Evolutionary conservation across 2,888 invertebrate species (phyloP).

Genomic region (Eilema griseolum): DNA sequence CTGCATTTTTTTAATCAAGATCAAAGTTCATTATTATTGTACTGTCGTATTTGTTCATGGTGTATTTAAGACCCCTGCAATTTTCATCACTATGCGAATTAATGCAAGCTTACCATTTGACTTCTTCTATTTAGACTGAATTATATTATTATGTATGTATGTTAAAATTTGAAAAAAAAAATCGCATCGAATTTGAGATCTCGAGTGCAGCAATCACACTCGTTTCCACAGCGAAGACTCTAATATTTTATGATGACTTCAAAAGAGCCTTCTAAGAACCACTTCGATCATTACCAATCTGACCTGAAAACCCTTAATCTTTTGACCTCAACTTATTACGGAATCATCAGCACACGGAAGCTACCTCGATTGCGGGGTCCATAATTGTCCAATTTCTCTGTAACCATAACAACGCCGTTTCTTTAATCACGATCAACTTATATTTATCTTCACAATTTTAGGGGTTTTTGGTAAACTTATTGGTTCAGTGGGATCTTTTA

Average conservation of each 20-base stretch:
- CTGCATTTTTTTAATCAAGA: too few relatives aligned
- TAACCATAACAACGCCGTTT: background rate
- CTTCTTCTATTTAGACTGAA: too few relatives aligned
- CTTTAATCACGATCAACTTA: background rate
- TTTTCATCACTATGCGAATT: too few relatives aligned
- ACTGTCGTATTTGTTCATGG: too few relatives aligned
- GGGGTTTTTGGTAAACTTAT: background rate
- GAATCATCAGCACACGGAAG: conserved; percentile 9
- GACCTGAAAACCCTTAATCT: conserved; percentile 10
- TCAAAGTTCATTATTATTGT: too few relatives aligned
- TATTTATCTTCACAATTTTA: background rate
- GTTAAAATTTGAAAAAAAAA: too few relatives aligned
- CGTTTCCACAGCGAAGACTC: background rate
- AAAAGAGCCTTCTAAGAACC: conserved; percentile 7
- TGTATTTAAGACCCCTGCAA: too few relatives aligned
- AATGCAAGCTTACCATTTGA: too few relatives aligned
- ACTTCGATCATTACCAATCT: conserved; percentile 2
- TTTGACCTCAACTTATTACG: conserved; percentile 16
- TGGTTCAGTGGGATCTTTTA: background rate
- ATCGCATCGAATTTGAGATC: too few relatives aligned
- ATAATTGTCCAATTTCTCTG: conserved; percentile 13
- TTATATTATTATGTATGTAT: too few relatives aligned
- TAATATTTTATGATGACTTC: background rate
- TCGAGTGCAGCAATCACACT: background rate
- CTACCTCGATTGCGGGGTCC: conserved; percentile 8